Evolutionary conservation across 2,113 vertebrate genomes (phyloP), one percentile per base, ranked within the genome.

Genomic region (Megalops atlanticus): DNA sequence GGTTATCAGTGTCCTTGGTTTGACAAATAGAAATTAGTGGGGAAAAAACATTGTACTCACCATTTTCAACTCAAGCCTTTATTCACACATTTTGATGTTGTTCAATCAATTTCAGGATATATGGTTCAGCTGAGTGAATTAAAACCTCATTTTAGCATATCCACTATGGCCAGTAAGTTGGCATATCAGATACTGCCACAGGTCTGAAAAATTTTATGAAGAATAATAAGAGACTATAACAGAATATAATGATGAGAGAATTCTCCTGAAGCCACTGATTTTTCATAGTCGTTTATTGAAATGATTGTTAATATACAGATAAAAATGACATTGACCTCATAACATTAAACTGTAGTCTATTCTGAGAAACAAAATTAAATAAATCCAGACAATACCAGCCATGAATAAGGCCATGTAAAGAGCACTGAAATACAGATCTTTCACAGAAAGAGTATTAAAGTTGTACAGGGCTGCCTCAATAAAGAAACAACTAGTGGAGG

Each of bases 371-470:
- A 72, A 36, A 47, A 58, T 80, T 35, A 74, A 40, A 54, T 73
- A 35, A 79, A 38, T 45, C 6, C 35, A 45, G 40, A 74, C 73
- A 74, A 43, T 47, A 72, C 27, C 45, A 73, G 79, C 47, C 31
- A 80, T 43, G 33, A 70, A 54, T 71, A 43, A 54, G 70, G 79
- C 79, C 72, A 73, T 80, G 27, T 27, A 80, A 49, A 73, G 14
- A n/a, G 33, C 68, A 54, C 41, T 79, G 77, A 15, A 27, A 54
- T 40, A 54, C 75, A 71, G 33, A 85, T 92, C 92, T 94, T 94
- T 94, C 93, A 90, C 84, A 84, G 92, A 94, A 94, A 94, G 92
- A 94, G 92, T 92, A 90, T 38, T 11, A 72, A 69, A 54, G 47
- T 45, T 73, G 41, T 21, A 64, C 31, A 58, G 8, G 83, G 35